Base-by-base conservation (phyloP, 2,888 invertebrate genomes). In the Hipparchia semele region DNA sequence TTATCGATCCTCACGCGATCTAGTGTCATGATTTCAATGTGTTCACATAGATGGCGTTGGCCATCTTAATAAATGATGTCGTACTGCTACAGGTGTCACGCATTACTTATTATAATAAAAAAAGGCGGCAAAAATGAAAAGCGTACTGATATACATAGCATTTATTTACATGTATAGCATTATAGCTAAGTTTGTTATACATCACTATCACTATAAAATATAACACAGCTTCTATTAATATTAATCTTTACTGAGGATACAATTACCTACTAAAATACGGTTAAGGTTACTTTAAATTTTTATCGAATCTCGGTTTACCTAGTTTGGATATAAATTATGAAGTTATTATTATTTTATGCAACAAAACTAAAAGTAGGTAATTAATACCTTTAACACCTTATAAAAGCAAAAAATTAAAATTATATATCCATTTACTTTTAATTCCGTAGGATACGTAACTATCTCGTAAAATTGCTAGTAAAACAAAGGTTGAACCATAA, bases 121-220 rank as follows among this genome's bases (percentile, higher is more conserved):
- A 23, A 23, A 59, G 59, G 33, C 33, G 51, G 23, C n/a, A 23
- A n/a, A 67, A 68, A 67, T 33, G 39, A 75, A 73, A 69, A 49
- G 33, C 59, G 64, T 60, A 54, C 9, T 2, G 13, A 2, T 56
- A 7, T 10, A 8, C 70, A 68, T 73, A 67, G 66, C 61, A 49
- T 76, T 76, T 76, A 76, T 76, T 76, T 76, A 76, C 76, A 76
- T 68, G 56, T 66, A 73, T 51, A 33, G 68, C 13, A 72, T 67
- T 51, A 74, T 54, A 49, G 68, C 72, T 68, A 76, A 13, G 10
- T 67, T 70, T 62, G 67, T 56, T 72, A 70, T 4, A 72, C 70
- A 70, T 75, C 46, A 70, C 61, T 73, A 71, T 58, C 12, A 58
- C 60, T 65, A 62, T 66, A 51, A n/a, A 46, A 67, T 13, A 69